Evolutionary conservation across 2,797 vertebrate genomes (phyloP).

Genomic region (Steatocranus sp.): DNA sequence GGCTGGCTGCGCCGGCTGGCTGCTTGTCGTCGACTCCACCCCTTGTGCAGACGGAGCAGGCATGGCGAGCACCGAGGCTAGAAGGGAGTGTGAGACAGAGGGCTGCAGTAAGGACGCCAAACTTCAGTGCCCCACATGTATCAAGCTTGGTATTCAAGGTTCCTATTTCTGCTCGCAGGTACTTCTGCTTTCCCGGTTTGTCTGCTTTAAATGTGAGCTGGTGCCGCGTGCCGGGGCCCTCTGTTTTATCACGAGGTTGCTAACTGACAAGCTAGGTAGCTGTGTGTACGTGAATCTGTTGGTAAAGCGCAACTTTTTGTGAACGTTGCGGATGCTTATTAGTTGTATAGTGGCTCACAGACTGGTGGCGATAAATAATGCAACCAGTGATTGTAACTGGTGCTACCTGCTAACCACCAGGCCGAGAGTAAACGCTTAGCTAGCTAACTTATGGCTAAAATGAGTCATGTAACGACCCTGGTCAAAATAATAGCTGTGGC

Average conservation of each 20-base stretch:
- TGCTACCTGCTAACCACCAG: neutral
- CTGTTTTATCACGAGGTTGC: conserved; percentile 56
- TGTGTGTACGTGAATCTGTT: conserved; percentile 13
- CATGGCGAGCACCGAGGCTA: conserved; percentile 85
- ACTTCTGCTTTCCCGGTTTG: neutral
- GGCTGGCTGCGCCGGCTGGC: conserved; percentile 10
- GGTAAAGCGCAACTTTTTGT: neutral
- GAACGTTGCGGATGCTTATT: neutral
- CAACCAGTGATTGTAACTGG: neutral
- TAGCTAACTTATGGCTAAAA: conserved; percentile 20
- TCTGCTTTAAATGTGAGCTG: neutral
- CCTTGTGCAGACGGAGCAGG: conserved; percentile 48
- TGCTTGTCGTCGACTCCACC: conserved; percentile 36
- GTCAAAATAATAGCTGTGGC: neutral
- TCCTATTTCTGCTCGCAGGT: conserved; percentile 99
- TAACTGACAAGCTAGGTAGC: conserved; percentile 47
- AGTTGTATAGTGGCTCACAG: neutral
- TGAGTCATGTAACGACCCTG: neutral
- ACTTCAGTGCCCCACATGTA: conserved; percentile 96
- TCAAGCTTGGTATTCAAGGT: conserved; percentile 95
- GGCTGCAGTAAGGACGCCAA: conserved; percentile 92
- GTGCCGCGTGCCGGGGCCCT: conserved; percentile 28
- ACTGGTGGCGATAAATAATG: neutral
- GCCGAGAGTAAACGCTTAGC: neutral
- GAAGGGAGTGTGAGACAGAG: conserved; percentile 91